Base-by-base conservation (phyloP, 37 sponge, comb jelly and placozoan genomes). In the Theonella swinhoei region DNA sequence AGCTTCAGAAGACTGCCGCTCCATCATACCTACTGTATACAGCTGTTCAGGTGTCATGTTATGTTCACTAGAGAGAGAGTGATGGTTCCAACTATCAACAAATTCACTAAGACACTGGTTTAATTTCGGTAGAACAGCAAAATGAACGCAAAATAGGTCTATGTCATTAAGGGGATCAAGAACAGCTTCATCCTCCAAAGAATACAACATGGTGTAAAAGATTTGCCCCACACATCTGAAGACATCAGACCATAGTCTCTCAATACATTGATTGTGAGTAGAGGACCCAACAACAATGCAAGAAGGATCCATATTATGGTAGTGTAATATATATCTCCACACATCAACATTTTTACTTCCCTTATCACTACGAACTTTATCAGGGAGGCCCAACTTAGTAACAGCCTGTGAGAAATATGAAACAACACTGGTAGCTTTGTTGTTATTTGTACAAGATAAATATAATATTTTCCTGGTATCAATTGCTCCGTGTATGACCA, bases 321-420 rank as follows among this genome's bases (percentile, higher is more conserved):
- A 35, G 20, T 28, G 35, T 1, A 69, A 32, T 35, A 69, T 74
- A 39, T 64, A 88, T 23, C 31, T 14, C 29, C 71, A 59, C 14
- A 88, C 89, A n/a, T 47, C 77, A 1, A 75, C 78, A 68, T 88
- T 88, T 29, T 88, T 83, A 31, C 66, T 83, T 38, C 89, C 89
- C 17, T n/a, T 3, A 62, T 88, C 89, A 60, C 61, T 30, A 30
- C 83, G 47, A 5, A 88, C 78, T 23, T 78, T 29, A 8, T 63
- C 41, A 2, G 89, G 89, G 25, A 88, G 26, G 22, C 89, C 89
- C 43, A 68, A 83, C 5, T 39, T 42, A 5, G 30, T 7, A n/a
- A 75, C 63, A 40, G 83, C 89, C 19, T 88, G 63, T 37, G 1
- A 37, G 63, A 88, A 88, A 3, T 31, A 25, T 17, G 42, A 5